Conservation (phyloP, 2,797 vertebrate genomes). For the Avahi laniger region DNA sequence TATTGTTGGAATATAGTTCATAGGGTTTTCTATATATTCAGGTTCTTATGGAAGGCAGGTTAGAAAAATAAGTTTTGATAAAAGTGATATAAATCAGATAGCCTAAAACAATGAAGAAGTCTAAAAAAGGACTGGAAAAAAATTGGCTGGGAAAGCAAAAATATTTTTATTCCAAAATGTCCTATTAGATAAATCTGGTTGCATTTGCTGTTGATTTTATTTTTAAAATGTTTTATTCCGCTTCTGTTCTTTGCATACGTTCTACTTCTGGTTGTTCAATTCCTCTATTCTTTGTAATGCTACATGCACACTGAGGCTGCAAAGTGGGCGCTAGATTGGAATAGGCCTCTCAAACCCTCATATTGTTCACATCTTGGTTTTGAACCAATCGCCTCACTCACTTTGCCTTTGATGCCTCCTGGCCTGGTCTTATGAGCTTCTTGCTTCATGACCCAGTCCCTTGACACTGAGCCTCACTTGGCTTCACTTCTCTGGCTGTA, state of each 20-base stretch:
- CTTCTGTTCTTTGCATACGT: constrained; percentile 7
- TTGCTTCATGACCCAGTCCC: neutral
- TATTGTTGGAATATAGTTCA: neutral
- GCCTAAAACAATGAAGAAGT: neutral
- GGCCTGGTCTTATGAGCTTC: neutral
- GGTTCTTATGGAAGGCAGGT: neutral
- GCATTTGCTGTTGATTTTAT: constrained; percentile 35
- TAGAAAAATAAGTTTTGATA: constrained; percentile 31
- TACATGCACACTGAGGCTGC: neutral
- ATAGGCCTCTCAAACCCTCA: neutral
- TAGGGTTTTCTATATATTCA: neutral
- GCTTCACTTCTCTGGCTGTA: neutral
- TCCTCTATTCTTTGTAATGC: neutral
- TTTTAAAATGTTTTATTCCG: constrained; percentile 39
- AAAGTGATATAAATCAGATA: neutral
- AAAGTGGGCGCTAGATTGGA: neutral
- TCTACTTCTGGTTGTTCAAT: neutral
- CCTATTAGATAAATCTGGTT: constrained; percentile 1
- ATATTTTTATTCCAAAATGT: constrained; percentile 6
- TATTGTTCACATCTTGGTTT: neutral
- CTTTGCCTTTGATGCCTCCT: neutral
- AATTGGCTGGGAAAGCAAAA: neutral
- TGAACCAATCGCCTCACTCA: neutral
- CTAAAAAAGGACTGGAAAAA: neutral
- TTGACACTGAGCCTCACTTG: constrained; percentile 3